Conservation (phyloP, 2,113 vertebrate species). For the Pan paniscus region DNA sequence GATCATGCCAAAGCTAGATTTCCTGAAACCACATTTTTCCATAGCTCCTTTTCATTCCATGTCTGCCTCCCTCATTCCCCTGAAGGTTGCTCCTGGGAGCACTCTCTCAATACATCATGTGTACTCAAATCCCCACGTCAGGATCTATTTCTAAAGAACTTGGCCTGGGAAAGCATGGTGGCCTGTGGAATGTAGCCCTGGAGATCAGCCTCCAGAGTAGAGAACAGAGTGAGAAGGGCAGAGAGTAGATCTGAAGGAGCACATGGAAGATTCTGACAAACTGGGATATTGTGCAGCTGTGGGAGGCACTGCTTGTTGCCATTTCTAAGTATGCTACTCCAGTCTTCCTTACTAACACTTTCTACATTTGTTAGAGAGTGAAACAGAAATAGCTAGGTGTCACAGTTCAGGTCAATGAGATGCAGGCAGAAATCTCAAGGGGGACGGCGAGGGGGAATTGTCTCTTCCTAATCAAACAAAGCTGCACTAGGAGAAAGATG, state of each 20-base stretch:
- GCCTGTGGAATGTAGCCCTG: neutral
- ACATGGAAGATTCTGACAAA: neutral
- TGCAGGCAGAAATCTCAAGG: neutral
- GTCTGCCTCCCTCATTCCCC: neutral
- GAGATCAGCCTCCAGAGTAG: neutral
- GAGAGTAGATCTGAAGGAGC: neutral
- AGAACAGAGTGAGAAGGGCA: neutral
- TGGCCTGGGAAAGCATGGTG: neutral
- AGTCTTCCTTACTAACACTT: neutral
- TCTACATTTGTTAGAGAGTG: neutral
- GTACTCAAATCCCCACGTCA: neutral
- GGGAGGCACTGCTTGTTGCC: neutral
- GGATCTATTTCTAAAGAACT: neutral
- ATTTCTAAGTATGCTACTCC: neutral
- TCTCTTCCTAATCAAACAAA: neutral
- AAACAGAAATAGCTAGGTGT: neutral
- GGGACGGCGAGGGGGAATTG: neutral
- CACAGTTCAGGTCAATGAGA: neutral
- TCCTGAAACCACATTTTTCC: neutral
- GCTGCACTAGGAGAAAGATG: neutral
- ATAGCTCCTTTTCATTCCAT: neutral
- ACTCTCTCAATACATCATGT: neutral
- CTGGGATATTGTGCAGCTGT: neutral
- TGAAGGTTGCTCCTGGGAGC: neutral
- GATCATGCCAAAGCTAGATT: neutral